Conservation (phyloP, 2,888 invertebrate species). For the Acanthoscelides obtectus region DNA sequence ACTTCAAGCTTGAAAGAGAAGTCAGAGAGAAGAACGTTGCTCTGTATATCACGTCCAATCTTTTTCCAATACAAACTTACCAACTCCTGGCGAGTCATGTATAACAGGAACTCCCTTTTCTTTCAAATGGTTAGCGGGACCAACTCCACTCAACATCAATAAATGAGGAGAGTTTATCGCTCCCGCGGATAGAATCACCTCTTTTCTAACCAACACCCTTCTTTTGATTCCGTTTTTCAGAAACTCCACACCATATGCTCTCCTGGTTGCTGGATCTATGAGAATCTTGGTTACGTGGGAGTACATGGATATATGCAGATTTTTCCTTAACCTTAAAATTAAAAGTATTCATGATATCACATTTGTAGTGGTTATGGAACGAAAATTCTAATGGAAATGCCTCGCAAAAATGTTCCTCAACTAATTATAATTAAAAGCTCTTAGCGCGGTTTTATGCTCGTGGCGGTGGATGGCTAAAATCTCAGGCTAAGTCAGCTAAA, state of each 20-base stretch:
- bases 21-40: too few species aligned
- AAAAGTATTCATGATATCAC: too few species aligned
- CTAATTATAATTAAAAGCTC: too few species aligned
- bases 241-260: slow-evolving; percentile 75
- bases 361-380: too few species aligned
- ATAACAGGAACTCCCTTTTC: slow-evolving; percentile 63
- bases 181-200: slow-evolving; percentile 84
- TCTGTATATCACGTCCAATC: too few species aligned
- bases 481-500: too few species aligned
- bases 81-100: slow-evolving; percentile 72
- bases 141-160: slow-evolving; percentile 84
- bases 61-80: slow-evolving; percentile 10
- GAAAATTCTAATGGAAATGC: too few species aligned
- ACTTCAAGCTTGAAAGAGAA: too few species aligned
- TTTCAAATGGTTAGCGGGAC: slow-evolving; percentile 67
- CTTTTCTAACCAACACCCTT: slow-evolving; percentile 65
- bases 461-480: too few species aligned
- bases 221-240: slow-evolving; percentile 65
- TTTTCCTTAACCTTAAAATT: slow-evolving; percentile 57
- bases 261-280: slow-evolving; percentile 65
- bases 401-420: too few species aligned
- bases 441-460: too few species aligned
- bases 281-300: slow-evolving; percentile 68
- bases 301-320: slow-evolving; percentile 77
- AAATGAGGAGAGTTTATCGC: slow-evolving; percentile 89